Base-by-base conservation (phyloP, 2,888 invertebrate genomes). In the Scaptodrosophila latifasciaeformis region DNA sequence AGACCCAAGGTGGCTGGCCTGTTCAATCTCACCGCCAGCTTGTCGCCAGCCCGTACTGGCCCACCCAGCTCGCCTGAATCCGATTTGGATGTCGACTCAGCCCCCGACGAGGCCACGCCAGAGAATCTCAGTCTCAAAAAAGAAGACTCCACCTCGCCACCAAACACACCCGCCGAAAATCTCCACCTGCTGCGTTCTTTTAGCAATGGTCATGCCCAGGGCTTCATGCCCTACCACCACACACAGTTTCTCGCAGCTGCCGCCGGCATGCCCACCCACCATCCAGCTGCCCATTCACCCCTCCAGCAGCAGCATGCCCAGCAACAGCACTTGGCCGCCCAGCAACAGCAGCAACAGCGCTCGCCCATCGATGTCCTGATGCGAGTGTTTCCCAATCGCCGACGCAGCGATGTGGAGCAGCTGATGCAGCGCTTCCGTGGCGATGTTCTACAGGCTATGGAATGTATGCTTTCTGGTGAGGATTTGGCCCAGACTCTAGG, bases 391-490 rank as follows among this genome's bases (percentile, higher is more conserved):
- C 97, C 97, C 0, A 91, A 93, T 70, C 91, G 95, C 71, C 91
- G 96, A 70, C 89, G 96, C 43, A 91, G 91, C 44, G 95, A 96
- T 79, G 93, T 97, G 1, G 96, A 97, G 84, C 90, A 92, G 2
- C 90, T 95, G 39, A 88, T 97, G 15, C 92, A 94, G 65, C 90
- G 93, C 58, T 94, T 93, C 85, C 91, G 93, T 85, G 96, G 96
- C 0, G 96, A 97, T 83, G 93, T 96, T 0, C 91, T 97, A 0
- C 93, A 95, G 69, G 96, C 97, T 0, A 97, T 97, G 91, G 97
- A 97, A 82, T 91, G 94, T 82, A 92, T 97, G 89, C 90, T 95
- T 10, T 91, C 92, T 61, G 91, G 92, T 1, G 88, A 88, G 54
- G 83, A 86, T 56, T 65, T 84, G 47, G 70, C 78, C 1, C 83